Percentiles rank a stretch among this genome's conserved stretches.
Conservation (phyloP, 2,113 vertebrate species). For the Brachionichthys hirsutus region DNA sequence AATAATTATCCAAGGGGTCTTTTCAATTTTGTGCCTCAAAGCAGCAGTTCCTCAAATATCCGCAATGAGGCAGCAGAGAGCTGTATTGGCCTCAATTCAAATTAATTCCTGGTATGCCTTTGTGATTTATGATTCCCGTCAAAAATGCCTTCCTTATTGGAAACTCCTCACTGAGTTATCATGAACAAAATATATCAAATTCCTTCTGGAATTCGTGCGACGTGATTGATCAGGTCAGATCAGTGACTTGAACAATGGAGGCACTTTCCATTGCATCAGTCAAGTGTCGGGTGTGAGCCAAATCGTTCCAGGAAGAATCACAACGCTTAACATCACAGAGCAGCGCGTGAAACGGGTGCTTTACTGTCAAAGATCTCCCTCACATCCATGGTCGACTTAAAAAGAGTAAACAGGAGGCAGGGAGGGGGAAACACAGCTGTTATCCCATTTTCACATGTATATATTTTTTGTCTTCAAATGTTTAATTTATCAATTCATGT, state of each 20-base stretch:
- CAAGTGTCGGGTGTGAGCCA: conserved; percentile 16
- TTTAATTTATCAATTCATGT: no score
- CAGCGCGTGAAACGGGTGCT: conserved; percentile 36
- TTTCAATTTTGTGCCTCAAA: not conserved
- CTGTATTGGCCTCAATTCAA: not conserved
- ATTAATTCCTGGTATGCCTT: conserved; percentile 26
- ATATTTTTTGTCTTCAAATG: not conserved
- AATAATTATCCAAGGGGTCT: no score
- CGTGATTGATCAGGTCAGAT: conserved; percentile 38
- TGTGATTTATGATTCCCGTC: conserved; percentile 27
- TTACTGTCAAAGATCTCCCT: conserved; percentile 28
- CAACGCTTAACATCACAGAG: conserved; percentile 4
- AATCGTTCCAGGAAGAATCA: conserved; percentile 46
- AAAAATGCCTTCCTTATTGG: conserved; percentile 30
- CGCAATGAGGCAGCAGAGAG: conserved; percentile 48
- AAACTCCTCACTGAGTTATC: conserved; percentile 1
- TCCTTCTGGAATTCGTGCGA: conserved; percentile 27
- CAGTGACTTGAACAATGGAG: conserved; percentile 28
- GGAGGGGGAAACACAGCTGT: not conserved
- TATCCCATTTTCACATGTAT: not conserved
- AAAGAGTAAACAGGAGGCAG: not conserved
- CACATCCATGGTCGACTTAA: conserved; percentile 19
- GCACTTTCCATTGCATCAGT: conserved; percentile 58
- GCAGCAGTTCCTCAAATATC: conserved; percentile 17
- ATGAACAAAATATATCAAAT: conserved; percentile 25